Conservation (phyloP, 2,888 invertebrate genomes). For the Cylindroiulus punctatus region DNA sequence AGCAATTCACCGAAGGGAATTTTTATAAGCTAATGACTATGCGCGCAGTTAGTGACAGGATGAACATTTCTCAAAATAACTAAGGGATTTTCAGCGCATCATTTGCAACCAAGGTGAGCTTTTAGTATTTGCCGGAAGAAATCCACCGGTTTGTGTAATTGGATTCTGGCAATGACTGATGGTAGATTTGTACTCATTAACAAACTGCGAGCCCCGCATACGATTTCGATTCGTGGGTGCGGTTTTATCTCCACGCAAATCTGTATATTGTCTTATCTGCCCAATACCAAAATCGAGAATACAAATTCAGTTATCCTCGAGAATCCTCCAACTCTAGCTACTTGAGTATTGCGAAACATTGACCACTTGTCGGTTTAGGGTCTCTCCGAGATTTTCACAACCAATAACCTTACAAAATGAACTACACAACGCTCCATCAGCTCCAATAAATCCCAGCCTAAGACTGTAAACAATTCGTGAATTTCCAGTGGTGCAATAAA, state of each 20-base stretch:
- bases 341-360: too few relatives aligned
- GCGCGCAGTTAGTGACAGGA: neutral
- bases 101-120: conserved; percentile 7
- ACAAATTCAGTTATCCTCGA: too few relatives aligned
- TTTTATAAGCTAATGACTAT: conserved; percentile 16
- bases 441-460: neutral
- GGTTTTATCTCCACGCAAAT: neutral
- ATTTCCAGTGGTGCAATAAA: neutral
- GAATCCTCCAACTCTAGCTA: too few relatives aligned
- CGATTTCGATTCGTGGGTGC: neutral
- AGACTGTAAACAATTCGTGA: too few relatives aligned
- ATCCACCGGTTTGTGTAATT: conserved; percentile 5
- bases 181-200: neutral
- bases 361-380: too few relatives aligned
- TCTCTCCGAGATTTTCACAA: too few relatives aligned
- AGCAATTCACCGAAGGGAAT: conserved; percentile 7
- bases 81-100: conserved; percentile 5
- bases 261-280: neutral
- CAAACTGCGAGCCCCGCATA: neutral
- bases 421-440: neutral
- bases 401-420: neutral
- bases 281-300: too few relatives aligned
- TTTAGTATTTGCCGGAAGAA: neutral
- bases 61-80: neutral
- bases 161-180: conserved; percentile 26